phyloP scores from a whole-genome alignment of 2,888 invertebrate species.

The Drosophila acutilabella region DNA sequence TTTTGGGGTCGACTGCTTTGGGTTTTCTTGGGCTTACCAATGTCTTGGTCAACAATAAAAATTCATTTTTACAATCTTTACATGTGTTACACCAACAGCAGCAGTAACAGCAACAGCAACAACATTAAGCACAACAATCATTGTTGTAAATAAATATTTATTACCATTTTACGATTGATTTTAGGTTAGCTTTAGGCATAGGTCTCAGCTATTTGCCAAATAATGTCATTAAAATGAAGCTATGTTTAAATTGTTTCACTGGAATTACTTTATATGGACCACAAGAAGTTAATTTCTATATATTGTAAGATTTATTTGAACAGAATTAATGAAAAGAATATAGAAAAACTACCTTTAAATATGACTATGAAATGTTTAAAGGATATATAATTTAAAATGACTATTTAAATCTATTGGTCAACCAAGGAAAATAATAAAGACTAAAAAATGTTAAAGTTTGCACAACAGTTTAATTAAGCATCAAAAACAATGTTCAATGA shows the following conservation, averaged over 20 bases:
- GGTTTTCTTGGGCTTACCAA: conserved; percentile 7
- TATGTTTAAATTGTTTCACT: conserved; percentile 2
- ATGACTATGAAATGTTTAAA: too few species aligned
- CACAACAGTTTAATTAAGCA: too few species aligned
- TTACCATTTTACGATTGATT: conserved; percentile 78
- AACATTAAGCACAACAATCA: conserved; percentile 38
- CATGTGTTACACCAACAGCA: conserved; percentile 67
- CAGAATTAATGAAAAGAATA: neutral
- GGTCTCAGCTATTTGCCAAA: conserved; percentile 51
- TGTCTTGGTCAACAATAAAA: conserved; percentile 73
- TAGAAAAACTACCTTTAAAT: neutral
- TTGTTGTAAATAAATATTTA: conserved; percentile 72
- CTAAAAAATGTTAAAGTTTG: too few species aligned
- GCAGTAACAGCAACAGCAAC: conserved; percentile 33
- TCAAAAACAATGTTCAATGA: too few species aligned
- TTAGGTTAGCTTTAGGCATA: conserved; percentile 52
- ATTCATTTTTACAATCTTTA: conserved; percentile 77
- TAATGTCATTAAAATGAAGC: conserved; percentile 55
- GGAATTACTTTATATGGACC: neutral
- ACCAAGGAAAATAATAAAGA: too few species aligned
- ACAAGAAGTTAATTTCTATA: neutral
- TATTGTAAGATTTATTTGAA: neutral
- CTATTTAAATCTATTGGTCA: too few species aligned
- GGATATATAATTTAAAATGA: too few species aligned
- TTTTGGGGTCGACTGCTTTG: conserved; percentile 22